Evolutionary conservation across 2,888 invertebrate species (phyloP), one percentile per base, ranked within the genome.

Genomic region (Ophion obscuratus): DNA sequence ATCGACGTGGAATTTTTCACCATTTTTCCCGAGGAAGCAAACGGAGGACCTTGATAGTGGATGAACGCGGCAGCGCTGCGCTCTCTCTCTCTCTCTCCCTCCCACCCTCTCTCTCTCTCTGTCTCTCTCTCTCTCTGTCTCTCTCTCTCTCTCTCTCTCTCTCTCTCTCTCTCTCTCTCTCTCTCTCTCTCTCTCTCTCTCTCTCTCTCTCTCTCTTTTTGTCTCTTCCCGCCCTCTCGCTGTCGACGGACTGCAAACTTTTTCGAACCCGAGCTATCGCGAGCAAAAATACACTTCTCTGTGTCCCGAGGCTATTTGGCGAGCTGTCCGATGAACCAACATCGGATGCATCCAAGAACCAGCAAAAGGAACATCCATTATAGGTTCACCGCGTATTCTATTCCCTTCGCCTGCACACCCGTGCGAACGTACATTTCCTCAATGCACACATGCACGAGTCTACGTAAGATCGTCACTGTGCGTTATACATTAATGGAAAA

Each of bases 281-380:
- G 76, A 83, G 80, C 67, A 77, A 83, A 86, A 83, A 86, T 86
- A 86, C 73, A 83, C 85, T 86, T 81, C 81, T 81, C 74, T 68
- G 67, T 83, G 83, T 81, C 88, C 85, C 75, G 68, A 81, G 86
- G 83, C 88, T 88, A 88, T 89, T 89, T 88, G 89, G 87, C 87
- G 86, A 88, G 87, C 88, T 87, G 88, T 88, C 88, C 88, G 87
- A 87, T 84, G 88, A 88, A 88, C 88, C 88, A 88, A 88, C 88
- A 89, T 86, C 62, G 76, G 53, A 59, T 73, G 83, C 73, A 83
- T 86, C 83, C 83, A 76, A 80, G 85, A 80, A 71, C 76, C 80
- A 80, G 76, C 80, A 73, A 83, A 86, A 83, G 71, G 85, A 86
- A 86, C 85, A 83, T 83, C 85, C 83, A 86, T 86, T 86, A 86